Base-by-base conservation (phyloP, 2,888 invertebrate species). In the Eurytoma californica region DNA sequence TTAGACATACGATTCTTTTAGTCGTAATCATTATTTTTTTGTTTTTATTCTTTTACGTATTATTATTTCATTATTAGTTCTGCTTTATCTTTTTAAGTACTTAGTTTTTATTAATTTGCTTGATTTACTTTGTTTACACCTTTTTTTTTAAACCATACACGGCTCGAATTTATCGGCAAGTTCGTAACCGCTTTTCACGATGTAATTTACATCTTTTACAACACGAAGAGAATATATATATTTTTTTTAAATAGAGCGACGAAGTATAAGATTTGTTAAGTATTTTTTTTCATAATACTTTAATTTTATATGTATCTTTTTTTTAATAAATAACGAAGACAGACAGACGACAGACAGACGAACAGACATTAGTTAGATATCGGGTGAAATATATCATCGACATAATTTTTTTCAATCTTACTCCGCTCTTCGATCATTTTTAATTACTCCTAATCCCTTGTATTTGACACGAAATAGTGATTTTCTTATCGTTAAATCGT, bases 221-320 rank as follows among this genome's bases (percentile, higher is more conserved):
- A 89, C 88, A 89, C 87, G 87, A 86, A 88, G 87, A 90, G 86
- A 88, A 87, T 87, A 85, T 85, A 86, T 81, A 83, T 83, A 69
- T 69, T 73, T 61, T 58, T 51, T 60, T 61, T 53, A 14, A 55
- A 69, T 49, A 81, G 51, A 76, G 72, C 69, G 75, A 78, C 72
- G 72, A 75, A 75, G 72, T 68, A 69, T 67, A 72, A 65, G 72
- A 69, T 79, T 78, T 12, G 39, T 61, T 61, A 67, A 67, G 60
- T 67, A 67, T 39, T 30, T 67, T 13, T 12, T 63, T 68, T 66
- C 65, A 28, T 87, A 85, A 87, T 82, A 60, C 39, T 74, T 79
- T 82, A 80, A 80, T 81, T 58, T 72, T 24, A 47, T 58, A 53
- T 58, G 63, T 30, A 9, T 20, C 30, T 65, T 60, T 53, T 53